Conservation (phyloP, 2,888 invertebrate genomes). For the Macaria notata region DNA sequence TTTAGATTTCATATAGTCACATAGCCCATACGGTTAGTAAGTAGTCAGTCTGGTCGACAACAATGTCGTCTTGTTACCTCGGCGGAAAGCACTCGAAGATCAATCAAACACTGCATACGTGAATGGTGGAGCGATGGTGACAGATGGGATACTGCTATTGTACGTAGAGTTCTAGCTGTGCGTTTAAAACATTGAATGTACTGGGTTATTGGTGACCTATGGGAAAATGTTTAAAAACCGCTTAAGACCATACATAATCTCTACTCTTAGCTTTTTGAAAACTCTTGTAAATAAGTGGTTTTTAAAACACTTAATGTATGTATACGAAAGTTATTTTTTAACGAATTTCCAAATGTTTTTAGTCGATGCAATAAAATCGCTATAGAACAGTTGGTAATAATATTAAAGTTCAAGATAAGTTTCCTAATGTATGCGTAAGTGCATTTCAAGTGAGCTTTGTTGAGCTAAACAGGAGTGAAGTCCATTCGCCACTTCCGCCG, state of each 20-base stretch:
- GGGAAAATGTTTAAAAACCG: too few species aligned
- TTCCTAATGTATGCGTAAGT: constrained; percentile 7
- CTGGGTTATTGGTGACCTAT: too few species aligned
- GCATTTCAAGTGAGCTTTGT: constrained; percentile 2
- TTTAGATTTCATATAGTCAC: too few species aligned
- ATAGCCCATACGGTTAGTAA: constrained; percentile 9
- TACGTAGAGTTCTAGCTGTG: too few species aligned
- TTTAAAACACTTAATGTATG: too few species aligned
- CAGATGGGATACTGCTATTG: constrained; percentile 12
- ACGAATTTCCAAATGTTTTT: too few species aligned
- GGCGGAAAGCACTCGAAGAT: constrained; percentile 47
- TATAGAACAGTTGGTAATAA: neutral
- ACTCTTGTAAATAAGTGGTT: too few species aligned
- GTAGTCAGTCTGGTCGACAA: constrained; percentile 25
- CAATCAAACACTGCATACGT: constrained; percentile 40
- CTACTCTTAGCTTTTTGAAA: too few species aligned
- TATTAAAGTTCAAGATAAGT: constrained; percentile 3
- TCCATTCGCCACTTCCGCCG: constrained; percentile 6
- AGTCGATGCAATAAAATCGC: too few species aligned
- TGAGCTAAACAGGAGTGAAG: constrained; percentile 12
- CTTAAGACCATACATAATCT: too few species aligned
- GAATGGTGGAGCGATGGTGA: constrained; percentile 32
- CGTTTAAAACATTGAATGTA: too few species aligned
- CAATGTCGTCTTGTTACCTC: constrained; percentile 36
- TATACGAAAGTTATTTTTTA: too few species aligned